Percentiles rank a stretch among this genome's conserved stretches.
phyloP scores from a whole-genome alignment of 2,113 vertebrate genomes.

The Motacilla tschutschensis region DNA sequence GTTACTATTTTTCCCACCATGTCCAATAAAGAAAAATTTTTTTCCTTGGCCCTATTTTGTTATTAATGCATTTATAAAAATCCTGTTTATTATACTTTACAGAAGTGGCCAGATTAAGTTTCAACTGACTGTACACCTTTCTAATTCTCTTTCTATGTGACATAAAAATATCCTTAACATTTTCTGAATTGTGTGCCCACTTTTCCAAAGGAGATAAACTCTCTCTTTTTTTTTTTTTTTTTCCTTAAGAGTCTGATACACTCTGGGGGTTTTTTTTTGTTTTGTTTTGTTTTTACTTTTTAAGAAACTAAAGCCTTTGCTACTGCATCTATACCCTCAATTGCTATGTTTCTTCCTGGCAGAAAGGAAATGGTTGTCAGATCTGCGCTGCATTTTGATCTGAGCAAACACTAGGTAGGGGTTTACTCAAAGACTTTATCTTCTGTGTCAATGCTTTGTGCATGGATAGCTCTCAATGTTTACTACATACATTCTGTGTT shows the following conservation, averaged over 20 bases:
- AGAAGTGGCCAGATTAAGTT: background rate
- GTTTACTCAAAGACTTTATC: background rate
- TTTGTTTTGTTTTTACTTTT: background rate
- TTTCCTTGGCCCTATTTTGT: background rate
- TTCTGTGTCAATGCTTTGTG: background rate
- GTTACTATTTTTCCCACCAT: background rate
- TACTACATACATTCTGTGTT: background rate
- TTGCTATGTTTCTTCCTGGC: rapidly evolving
- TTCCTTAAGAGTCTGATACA: background rate
- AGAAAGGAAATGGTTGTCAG: background rate
- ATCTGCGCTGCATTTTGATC: background rate
- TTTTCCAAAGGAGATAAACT: background rate
- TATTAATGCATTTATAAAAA: background rate
- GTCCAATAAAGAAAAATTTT: background rate
- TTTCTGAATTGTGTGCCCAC: background rate
- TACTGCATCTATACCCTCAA: background rate
- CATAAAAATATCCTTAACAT: too few species aligned
- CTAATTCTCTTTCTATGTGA: background rate
- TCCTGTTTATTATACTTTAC: background rate
- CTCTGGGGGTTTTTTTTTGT: background rate
- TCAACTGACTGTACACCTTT: rapidly evolving
- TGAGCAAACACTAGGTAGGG: background rate
- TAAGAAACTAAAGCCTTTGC: background rate
- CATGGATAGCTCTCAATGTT: background rate
- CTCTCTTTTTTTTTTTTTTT: background rate